Percentiles rank a stretch among this genome's conserved stretches.
Evolutionary conservation across 2,113 vertebrate genomes (phyloP).

Genomic region (Vombatus ursinus): DNA sequence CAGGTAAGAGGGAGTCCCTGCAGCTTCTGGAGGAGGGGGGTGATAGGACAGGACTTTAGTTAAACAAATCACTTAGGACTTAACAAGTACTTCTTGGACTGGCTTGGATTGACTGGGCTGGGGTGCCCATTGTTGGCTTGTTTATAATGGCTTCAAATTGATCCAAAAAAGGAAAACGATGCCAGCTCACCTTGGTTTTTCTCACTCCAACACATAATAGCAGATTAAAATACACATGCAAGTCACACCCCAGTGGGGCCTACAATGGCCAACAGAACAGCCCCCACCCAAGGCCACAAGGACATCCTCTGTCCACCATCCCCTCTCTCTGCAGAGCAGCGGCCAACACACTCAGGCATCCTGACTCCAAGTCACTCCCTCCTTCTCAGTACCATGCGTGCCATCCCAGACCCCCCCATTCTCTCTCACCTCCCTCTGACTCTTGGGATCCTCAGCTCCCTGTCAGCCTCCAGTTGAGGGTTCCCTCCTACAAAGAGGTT

Average conservation of each 20-base stretch:
- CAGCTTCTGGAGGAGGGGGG: not conserved
- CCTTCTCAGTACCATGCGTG: not conserved
- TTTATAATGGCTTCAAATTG: not conserved
- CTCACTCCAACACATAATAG: fast-evolving
- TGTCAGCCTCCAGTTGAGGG: no score
- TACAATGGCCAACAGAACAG: not conserved
- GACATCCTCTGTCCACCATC: no score
- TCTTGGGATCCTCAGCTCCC: not conserved
- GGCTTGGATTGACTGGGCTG: not conserved
- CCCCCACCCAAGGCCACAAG: not conserved
- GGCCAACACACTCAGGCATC: no score
- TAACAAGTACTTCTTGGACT: not conserved
- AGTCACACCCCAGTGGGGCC: not conserved
- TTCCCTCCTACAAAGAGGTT: not conserved
- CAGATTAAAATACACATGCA: not conserved
- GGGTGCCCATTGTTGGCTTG: not conserved
- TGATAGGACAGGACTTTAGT: not conserved
- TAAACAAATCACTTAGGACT: not conserved
- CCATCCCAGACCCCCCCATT: not conserved
- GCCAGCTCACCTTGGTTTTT: not conserved
- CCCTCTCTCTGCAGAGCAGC: no score
- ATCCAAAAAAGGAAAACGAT: not conserved
- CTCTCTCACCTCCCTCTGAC: no score
- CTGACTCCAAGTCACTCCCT: not conserved
- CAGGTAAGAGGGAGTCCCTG: not conserved